Percentiles rank a stretch among this genome's conserved stretches.
Conservation (phyloP, 1,140 invertebrate species). For the Drosophila funebris region DNA sequence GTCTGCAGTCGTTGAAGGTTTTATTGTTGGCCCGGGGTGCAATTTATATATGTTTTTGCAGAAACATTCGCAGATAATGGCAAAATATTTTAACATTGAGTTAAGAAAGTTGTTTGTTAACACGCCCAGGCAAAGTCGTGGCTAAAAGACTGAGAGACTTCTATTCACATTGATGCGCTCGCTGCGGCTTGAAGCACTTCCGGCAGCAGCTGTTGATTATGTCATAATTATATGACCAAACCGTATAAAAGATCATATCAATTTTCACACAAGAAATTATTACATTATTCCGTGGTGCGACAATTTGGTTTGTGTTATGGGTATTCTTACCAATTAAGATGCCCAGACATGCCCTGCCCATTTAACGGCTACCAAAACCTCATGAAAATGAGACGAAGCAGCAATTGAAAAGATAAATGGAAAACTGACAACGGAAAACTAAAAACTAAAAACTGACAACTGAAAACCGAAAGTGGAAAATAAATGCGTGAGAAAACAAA, state of each 20-base stretch:
- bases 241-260: slow-evolving; percentile 69
- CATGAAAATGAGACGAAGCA: slow-evolving; percentile 64
- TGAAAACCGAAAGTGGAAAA: slow-evolving; percentile 79
- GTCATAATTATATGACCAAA: slow-evolving; percentile 64
- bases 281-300: slow-evolving; percentile 37
- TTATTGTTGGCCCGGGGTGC: slow-evolving; percentile 63
- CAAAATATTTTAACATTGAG: slow-evolving; percentile 51
- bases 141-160: no score
- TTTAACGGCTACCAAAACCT: slow-evolving; percentile 54
- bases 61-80: slow-evolving; percentile 59
- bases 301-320: slow-evolving; percentile 44
- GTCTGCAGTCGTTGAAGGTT: slow-evolving; percentile 56
- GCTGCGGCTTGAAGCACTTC: slow-evolving; percentile 21
- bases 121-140: slow-evolving; percentile 26
- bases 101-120: slow-evolving; percentile 72
- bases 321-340: slow-evolving; percentile 75
- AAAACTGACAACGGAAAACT: slow-evolving; percentile 64
- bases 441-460: slow-evolving; percentile 51
- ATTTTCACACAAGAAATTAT: slow-evolving; percentile 66
- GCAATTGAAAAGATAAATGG: slow-evolving; percentile 10
- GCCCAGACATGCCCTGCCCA: slow-evolving; percentile 29
- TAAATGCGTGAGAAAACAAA: slow-evolving; percentile 76
- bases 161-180: slow-evolving; percentile 17
- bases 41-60: slow-evolving; percentile 52
- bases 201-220: slow-evolving; percentile 46